Base-by-base conservation (phyloP, 1,140 invertebrate genomes). In the Tetranychus urticae region DNA sequence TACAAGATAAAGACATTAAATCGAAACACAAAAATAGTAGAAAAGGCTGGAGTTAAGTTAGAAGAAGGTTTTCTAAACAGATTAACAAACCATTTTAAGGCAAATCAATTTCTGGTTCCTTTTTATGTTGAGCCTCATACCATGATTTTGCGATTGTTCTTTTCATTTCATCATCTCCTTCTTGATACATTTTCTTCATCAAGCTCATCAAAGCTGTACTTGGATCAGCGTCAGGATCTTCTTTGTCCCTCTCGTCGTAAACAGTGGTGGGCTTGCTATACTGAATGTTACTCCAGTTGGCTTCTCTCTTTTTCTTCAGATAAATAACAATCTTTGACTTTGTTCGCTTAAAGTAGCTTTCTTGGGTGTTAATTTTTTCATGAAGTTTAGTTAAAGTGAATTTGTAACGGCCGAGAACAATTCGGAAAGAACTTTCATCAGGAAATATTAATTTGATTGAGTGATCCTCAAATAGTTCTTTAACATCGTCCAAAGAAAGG, bases 151-250 rank as follows among this genome's bases (percentile, higher is more conserved):
- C 82, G 65, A 96, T 92, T 63, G 84, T 86, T 68, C 83, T 76
- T 70, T 96, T 96, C 81, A 91, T 90, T 64, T 96, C 23, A 23
- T 23, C 86, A 74, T 96, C 88, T 2, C 91, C 92, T n/a, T 86
- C 83, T 59, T 91, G 81, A 72, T 94, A 96, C 86, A 97, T 90
- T 23, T 23, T 23, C 69, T 86, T 89, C 86, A 97, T 88, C 35
- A 96, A 74, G 65, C 80, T 81, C 81, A 96, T 91, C 36, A 96
- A 72, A 62, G 81, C 80, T 2, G 80, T 76, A 57, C 79, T 77
- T 1, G 86, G 85, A 68, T 80, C 78, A 48, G 67, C 68, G 4
- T 66, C 66, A 61, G 71, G 70, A n/a, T 66, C 69, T 68, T 85
- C 82, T 45, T 65, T 33, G 33, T 67, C 35, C 7, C 58, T 45